phyloP scores from a whole-genome alignment of 2,888 invertebrate species.

The Pycnomerus fuliginosus region DNA sequence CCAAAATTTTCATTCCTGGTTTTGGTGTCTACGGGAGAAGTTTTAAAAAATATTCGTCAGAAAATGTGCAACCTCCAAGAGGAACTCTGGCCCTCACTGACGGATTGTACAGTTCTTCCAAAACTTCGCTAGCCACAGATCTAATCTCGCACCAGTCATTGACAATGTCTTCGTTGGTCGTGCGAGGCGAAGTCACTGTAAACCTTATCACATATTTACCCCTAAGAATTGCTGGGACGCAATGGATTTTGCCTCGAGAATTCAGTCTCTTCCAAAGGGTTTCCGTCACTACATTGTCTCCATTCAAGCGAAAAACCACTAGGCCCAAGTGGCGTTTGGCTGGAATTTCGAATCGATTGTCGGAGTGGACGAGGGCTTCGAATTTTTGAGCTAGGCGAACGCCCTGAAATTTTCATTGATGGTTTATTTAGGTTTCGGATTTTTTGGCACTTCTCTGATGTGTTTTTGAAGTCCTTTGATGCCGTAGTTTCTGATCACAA shows the following conservation, averaged over 20 bases:
- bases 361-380: conserved; percentile 80
- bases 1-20: conserved; percentile 87
- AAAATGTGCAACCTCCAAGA: conserved; percentile 60
- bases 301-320: conserved; percentile 86
- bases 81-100: conserved; percentile 65
- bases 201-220: conserved; percentile 88
- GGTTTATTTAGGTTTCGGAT: not conserved
- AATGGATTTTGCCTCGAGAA: conserved; percentile 83
- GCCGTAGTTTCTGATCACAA: conserved; percentile 92
- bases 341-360: conserved; percentile 87
- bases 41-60: not conserved
- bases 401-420: conserved; percentile 59
- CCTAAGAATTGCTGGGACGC: conserved; percentile 92
- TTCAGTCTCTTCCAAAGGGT: conserved; percentile 84
- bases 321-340: conserved; percentile 82
- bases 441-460: conserved; percentile 73
- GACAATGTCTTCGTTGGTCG: conserved; percentile 72
- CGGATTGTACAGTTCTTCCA: conserved; percentile 61
- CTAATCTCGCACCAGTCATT: conserved; percentile 88
- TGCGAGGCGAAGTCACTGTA: conserved; percentile 88
- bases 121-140: conserved; percentile 68
- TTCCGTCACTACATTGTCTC: conserved; percentile 83
- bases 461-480: conserved; percentile 89
- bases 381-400: conserved; percentile 88
- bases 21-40: conserved; percentile 65